Conservation (phyloP, 2,113 vertebrate species). For the Pyxicephalus adspersus region DNA sequence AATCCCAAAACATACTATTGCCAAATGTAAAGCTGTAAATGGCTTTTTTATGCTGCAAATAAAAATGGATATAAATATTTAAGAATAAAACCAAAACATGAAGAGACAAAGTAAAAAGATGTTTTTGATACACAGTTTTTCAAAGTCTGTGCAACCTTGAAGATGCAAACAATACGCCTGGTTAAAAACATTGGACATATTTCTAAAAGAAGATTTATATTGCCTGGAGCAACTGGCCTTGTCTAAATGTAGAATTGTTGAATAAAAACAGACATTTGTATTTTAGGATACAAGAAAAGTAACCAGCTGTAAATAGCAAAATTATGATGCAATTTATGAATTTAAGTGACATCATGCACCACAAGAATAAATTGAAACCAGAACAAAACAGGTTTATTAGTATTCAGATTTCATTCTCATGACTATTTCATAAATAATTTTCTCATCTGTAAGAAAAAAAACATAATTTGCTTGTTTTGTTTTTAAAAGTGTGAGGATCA, state of each 20-base stretch:
- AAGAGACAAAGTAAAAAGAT: not conserved
- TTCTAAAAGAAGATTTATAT: not conserved
- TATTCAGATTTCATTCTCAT: not conserved
- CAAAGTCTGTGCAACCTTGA: not conserved
- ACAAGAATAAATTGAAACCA: constrained; percentile 30
- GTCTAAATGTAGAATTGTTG: constrained; percentile 9
- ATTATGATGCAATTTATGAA: constrained; percentile 38
- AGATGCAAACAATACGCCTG: not conserved
- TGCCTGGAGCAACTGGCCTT: constrained; percentile 9
- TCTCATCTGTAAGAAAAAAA: too few species aligned
- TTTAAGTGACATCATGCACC: constrained; percentile 34
- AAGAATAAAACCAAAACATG: not conserved
- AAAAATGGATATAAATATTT: not conserved
- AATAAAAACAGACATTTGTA: constrained; percentile 41
- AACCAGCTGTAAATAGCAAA: constrained; percentile 34
- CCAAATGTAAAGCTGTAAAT: not conserved
- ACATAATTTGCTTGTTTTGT: too few species aligned
- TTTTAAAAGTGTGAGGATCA: too few species aligned
- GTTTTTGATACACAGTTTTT: not conserved
- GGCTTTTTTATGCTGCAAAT: not conserved
- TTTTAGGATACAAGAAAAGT: constrained; percentile 26
- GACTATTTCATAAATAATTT: not conserved
- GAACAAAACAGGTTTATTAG: not conserved
- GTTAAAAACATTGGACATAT: constrained; percentile 7
- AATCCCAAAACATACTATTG: not conserved